A percentile compares a stretch with the other conserved stretches of the same genome.
Conservation (phyloP, 2,113 vertebrate genomes). For the Sinocyclocheilus rhinocerous region DNA sequence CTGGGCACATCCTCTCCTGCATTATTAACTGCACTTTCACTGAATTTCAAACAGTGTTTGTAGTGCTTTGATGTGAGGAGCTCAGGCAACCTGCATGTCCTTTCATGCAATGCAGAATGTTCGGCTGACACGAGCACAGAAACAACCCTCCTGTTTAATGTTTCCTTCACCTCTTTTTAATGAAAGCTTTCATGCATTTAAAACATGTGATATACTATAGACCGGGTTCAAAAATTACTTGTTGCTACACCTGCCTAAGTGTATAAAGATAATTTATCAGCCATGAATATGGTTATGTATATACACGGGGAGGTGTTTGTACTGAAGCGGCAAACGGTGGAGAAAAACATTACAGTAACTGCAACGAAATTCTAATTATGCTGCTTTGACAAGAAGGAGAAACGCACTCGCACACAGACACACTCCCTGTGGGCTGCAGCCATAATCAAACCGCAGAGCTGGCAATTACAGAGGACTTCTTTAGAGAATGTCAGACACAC, state of each 20-base stretch:
- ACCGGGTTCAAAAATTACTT: neutral
- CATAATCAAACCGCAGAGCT: slow-evolving; percentile 56
- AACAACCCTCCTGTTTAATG: neutral
- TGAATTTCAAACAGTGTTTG: slow-evolving; percentile 70
- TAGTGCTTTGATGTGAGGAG: slow-evolving; percentile 69
- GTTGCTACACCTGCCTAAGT: neutral
- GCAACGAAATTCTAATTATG: neutral
- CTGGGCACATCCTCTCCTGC: slow-evolving; percentile 62
- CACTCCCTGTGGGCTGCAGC: slow-evolving; percentile 39
- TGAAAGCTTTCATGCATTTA: slow-evolving; percentile 1
- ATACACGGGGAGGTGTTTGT: neutral
- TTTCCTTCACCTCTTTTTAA: neutral
- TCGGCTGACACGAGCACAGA: neutral
- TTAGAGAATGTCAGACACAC: slow-evolving; percentile 25
- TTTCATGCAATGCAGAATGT: neutral
- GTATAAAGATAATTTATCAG: neutral
- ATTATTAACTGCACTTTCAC: slow-evolving; percentile 76
- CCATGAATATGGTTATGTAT: neutral
- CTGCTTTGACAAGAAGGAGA: neutral
- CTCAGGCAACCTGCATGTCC: slow-evolving; percentile 30
- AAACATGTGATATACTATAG: neutral
- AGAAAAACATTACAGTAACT: neutral
- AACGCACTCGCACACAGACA: neutral
- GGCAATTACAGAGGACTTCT: slow-evolving; percentile 63
- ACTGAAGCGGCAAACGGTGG: neutral